Conservation (phyloP, 2,888 invertebrate species). For the Hoplodrina ambigua region DNA sequence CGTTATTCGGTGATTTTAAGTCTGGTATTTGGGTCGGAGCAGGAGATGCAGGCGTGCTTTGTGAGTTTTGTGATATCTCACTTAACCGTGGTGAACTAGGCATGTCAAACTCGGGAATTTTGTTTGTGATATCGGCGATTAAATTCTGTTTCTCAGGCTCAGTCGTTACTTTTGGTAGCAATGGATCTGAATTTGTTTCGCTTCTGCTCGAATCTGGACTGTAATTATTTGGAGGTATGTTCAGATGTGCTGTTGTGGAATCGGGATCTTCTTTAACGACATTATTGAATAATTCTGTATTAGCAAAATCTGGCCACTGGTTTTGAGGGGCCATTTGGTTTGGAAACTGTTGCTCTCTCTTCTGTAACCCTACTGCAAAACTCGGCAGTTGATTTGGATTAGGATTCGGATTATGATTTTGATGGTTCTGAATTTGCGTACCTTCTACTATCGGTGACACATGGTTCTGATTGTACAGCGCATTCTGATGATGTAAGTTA, state of each 20-base stretch:
- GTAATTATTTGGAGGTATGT: constrained; percentile 85
- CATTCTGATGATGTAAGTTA: constrained; percentile 92
- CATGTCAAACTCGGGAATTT: constrained; percentile 86
- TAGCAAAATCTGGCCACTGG: constrained; percentile 87
- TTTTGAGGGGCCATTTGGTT: constrained; percentile 75
- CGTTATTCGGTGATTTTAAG: constrained; percentile 83
- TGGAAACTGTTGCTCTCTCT: constrained; percentile 79
- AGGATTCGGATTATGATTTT: constrained; percentile 73
- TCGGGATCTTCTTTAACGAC: constrained; percentile 94
- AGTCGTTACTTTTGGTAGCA: constrained; percentile 72
- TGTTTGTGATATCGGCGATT: constrained; percentile 77
- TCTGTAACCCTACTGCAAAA: constrained; percentile 83
- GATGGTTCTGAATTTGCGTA: constrained; percentile 80
- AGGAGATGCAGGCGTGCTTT: constrained; percentile 83
- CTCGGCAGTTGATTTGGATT: constrained; percentile 87
- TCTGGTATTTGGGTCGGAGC: constrained; percentile 81
- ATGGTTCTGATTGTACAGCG: constrained; percentile 90
- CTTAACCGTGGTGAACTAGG: constrained; percentile 85
- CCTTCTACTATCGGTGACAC: constrained; percentile 89
- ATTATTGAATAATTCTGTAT: constrained; percentile 85
- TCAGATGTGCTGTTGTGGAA: constrained; percentile 92
- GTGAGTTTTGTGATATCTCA: constrained; percentile 85
- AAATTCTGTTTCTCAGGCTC: constrained; percentile 80
- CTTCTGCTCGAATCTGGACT: constrained; percentile 89
- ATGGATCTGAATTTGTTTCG: constrained; percentile 83